phyloP scores from a whole-genome alignment of 2,113 vertebrate genomes.

The Syrrhaptes paradoxus region DNA sequence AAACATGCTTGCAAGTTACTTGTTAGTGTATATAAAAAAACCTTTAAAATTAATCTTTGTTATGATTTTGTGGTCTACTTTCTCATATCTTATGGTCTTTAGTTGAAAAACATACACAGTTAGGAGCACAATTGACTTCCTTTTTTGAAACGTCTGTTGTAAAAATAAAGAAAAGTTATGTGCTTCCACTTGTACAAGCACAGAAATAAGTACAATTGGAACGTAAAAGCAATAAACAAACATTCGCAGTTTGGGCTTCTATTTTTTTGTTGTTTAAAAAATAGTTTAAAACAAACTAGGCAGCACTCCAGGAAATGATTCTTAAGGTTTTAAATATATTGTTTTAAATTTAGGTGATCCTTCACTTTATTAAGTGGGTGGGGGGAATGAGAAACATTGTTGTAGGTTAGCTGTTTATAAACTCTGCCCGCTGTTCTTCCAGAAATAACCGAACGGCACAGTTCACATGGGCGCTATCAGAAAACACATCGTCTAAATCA shows the following conservation, averaged over 20 bases:
- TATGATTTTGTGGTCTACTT: background rate
- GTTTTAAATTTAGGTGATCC: slow-evolving; percentile 62
- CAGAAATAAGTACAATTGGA: slow-evolving; percentile 51
- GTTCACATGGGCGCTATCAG: slow-evolving; percentile 17
- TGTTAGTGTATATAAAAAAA: background rate
- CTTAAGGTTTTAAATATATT: slow-evolving; percentile 26
- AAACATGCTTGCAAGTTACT: background rate
- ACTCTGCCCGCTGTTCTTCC: background rate
- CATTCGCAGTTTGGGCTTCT: slow-evolving; percentile 1
- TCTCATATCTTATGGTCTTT: background rate
- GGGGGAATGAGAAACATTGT: slow-evolving; percentile 38
- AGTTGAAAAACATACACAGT: background rate
- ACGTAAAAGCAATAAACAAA: slow-evolving; percentile 25
- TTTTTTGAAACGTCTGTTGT: background rate
- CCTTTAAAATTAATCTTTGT: background rate
- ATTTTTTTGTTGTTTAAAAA: background rate
- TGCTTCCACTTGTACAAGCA: background rate
- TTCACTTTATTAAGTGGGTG: slow-evolving; percentile 14
- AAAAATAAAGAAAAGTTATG: slow-evolving; percentile 1
- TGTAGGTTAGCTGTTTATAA: slow-evolving; percentile 52
- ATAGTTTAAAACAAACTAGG: slow-evolving; percentile 21
- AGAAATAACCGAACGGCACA: slow-evolving; percentile 34
- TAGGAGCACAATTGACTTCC: slow-evolving; percentile 31
- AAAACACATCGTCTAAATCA: slow-evolving; percentile 14
- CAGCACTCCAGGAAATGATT: slow-evolving; percentile 42